Percentiles rank a stretch among this genome's conserved stretches.
Conservation (phyloP, 2,113 vertebrate genomes). For the Nothoprocta perdicaria region DNA sequence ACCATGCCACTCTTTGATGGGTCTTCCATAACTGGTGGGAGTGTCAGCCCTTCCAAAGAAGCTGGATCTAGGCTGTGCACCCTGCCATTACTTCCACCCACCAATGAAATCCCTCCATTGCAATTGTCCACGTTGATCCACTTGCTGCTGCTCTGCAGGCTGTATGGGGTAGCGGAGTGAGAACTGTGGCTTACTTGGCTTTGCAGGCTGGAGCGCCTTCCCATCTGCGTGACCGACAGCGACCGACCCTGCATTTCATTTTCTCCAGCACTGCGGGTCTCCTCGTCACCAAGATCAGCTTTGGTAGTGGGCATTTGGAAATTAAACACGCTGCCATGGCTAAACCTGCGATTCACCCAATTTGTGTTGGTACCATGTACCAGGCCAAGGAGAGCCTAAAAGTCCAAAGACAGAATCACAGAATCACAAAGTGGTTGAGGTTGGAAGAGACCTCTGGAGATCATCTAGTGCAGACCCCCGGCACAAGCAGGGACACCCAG, state of each 20-base stretch:
- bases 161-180: constrained; percentile 69
- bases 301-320: constrained; percentile 82
- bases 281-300: constrained; percentile 77
- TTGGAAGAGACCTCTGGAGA: too few species aligned
- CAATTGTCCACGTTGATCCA: constrained; percentile 71
- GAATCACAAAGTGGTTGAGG: too few species aligned
- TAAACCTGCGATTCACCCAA: constrained; percentile 76
- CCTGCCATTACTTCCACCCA: constrained; percentile 24
- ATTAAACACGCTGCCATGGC: constrained; percentile 88
- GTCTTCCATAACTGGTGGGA: constrained; percentile 82
- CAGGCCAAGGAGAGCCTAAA: constrained; percentile 80
- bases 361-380: constrained; percentile 40
- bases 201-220: constrained; percentile 80
- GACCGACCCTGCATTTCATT: constrained; percentile 72
- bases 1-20: constrained; percentile 78
- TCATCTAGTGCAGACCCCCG: too few species aligned
- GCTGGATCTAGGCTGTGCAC: constrained; percentile 7
- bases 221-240: constrained; percentile 68
- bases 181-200: constrained; percentile 79
- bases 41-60: constrained; percentile 47
- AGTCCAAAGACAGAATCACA: not conserved
- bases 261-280: constrained; percentile 76
- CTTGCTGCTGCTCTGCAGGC: constrained; percentile 65
- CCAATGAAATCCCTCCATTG: constrained; percentile 70
- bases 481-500: too few species aligned